Conservation (phyloP, 2,888 invertebrate genomes). For the Sipha maydis region DNA sequence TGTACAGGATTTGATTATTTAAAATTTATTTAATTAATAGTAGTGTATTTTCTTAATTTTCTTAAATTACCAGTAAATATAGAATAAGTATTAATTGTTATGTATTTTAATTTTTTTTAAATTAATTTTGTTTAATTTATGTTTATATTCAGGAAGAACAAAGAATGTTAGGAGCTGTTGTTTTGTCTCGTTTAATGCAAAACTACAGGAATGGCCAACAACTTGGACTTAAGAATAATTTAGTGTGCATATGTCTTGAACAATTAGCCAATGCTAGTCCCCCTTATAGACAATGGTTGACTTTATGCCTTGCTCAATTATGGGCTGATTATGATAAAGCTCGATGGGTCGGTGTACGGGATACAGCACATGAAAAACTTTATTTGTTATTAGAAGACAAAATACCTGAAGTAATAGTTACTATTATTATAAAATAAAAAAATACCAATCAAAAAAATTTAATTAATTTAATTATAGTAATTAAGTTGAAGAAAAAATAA, state of each 20-base stretch:
- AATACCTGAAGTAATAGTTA: conserved; percentile 80
- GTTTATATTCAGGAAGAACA: conserved; percentile 75
- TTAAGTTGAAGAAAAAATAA: too few species aligned
- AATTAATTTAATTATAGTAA: too few species aligned
- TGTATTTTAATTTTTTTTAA: not conserved
- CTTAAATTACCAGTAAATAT: not conserved
- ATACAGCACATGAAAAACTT: conserved; percentile 96
- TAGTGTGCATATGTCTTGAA: conserved; percentile 92
- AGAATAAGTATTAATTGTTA: too few species aligned
- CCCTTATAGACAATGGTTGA: conserved; percentile 85
- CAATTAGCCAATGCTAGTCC: conserved; percentile 80
- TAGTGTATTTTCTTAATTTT: not conserved
- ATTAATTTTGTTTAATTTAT: conserved; percentile 10
- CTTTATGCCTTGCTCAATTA: conserved; percentile 88
- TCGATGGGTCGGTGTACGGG: conserved; percentile 94
- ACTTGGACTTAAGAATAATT: conserved; percentile 86
- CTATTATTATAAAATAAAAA: not conserved
- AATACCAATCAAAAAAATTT: too few species aligned
- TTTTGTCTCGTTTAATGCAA: conserved; percentile 91
- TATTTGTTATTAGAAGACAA: conserved; percentile 82
- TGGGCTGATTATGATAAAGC: conserved; percentile 91
- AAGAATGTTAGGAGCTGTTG: conserved; percentile 93
- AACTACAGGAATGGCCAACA: conserved; percentile 90
- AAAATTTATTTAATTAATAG: too few species aligned
- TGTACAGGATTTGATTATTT: too few species aligned